Evolutionary conservation across 64 coral and sea anemone species (phyloP).

Genomic region (Acropora yongei): DNA sequence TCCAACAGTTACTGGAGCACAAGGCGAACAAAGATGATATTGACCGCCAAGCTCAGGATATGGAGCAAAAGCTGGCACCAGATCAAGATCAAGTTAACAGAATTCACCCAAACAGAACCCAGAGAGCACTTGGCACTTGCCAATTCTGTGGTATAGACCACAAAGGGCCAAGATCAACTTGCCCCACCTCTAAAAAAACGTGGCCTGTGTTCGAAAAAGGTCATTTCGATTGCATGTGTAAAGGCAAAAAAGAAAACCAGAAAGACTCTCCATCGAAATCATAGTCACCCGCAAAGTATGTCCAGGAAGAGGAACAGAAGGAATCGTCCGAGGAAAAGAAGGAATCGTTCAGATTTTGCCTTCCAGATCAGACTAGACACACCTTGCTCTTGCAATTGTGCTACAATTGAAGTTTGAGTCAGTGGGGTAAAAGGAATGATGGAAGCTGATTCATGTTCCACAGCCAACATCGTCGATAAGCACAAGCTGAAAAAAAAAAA

Average conservation of each 20-base stretch:
- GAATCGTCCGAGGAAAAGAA: too few relatives aligned
- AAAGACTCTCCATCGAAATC: neutral
- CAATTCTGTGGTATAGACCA: slow-evolving; percentile 36
- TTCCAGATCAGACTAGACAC: slow-evolving; percentile 2
- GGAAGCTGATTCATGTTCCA: slow-evolving; percentile 41
- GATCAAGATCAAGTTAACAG: neutral
- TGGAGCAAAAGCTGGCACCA: neutral
- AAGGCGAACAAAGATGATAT: slow-evolving; percentile 39
- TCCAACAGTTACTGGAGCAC: slow-evolving; percentile 25
- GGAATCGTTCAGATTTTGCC: slow-evolving; percentile 24
- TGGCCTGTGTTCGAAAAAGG: slow-evolving; percentile 24
- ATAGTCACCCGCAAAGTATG: neutral
- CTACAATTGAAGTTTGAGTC: neutral
- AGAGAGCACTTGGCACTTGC: neutral
- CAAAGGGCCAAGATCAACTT: slow-evolving; percentile 21
- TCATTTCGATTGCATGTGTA: slow-evolving; percentile 44
- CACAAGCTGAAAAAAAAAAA: slow-evolving; percentile 18
- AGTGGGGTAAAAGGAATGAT: too few relatives aligned
- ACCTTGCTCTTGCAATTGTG: neutral
- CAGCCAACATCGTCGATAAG: slow-evolving; percentile 38
- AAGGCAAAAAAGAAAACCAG: neutral
- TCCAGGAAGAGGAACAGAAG: neutral
- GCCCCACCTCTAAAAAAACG: slow-evolving; percentile 26
- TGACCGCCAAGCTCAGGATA: slow-evolving; percentile 18
- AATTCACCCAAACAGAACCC: slow-evolving; percentile 2